Evolutionary conservation across 2,113 vertebrate genomes (phyloP).

Genomic region (Takifugu flavidus): DNA sequence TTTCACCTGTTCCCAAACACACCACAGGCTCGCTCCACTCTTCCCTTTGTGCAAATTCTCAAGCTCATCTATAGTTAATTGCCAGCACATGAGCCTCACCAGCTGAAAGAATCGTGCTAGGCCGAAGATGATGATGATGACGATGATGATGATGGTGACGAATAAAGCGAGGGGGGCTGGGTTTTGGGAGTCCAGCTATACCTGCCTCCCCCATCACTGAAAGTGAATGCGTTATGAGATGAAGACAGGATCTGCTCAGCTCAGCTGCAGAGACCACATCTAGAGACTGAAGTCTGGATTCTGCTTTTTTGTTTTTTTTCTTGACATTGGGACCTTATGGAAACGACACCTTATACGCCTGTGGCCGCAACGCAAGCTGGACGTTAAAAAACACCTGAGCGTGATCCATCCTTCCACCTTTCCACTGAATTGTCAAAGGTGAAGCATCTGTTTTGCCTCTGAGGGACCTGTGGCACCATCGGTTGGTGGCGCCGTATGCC

Average conservation of each 20-base stretch:
- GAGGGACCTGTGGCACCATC: constrained; percentile 37
- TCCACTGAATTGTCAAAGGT: constrained; percentile 11
- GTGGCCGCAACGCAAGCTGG: constrained; percentile 9
- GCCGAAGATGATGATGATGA: constrained; percentile 1
- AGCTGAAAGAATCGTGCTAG: constrained; percentile 32
- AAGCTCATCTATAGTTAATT: constrained; percentile 69
- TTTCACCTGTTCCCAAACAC: constrained; percentile 60
- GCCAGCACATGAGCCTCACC: constrained; percentile 60
- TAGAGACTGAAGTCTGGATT: constrained; percentile 40
- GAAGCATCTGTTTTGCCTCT: constrained; percentile 25
- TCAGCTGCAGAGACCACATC: constrained; percentile 38
- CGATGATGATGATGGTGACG: constrained; percentile 40
- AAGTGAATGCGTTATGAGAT: constrained; percentile 51
- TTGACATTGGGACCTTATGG: constrained; percentile 16
- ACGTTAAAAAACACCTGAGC: constrained; percentile 29
- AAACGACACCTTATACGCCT: constrained; percentile 12
- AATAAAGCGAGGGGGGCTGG: constrained; percentile 49
- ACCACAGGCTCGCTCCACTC: constrained; percentile 36
- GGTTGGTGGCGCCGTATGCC: constrained; percentile 41
- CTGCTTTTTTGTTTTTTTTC: constrained; percentile 2
- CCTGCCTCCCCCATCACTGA: constrained; percentile 50
- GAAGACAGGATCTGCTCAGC: constrained; percentile 48
- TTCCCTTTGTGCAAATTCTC: constrained; percentile 48
- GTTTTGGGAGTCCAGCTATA: constrained; percentile 38
- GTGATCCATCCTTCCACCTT: background rate